Conservation (phyloP, 2,888 invertebrate genomes). For the Drosophila silvestris region DNA sequence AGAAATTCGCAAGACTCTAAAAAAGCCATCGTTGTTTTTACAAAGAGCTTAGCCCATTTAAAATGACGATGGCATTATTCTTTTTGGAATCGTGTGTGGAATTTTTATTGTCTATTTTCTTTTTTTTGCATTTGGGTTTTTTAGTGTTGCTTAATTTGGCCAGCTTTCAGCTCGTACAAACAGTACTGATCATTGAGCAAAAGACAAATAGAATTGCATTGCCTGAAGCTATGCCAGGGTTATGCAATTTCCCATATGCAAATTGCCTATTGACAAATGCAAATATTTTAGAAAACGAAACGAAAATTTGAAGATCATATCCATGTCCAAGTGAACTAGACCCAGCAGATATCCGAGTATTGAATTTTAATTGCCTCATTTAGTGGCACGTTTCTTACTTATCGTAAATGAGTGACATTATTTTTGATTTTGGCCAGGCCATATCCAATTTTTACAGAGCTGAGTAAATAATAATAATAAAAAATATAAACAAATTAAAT, state of each 20-base stretch:
- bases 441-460: slow-evolving; percentile 17
- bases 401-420: slow-evolving; percentile 36
- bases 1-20: slow-evolving; percentile 23
- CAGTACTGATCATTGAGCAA: slow-evolving; percentile 16
- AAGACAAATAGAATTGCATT: slow-evolving; percentile 35
- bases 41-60: slow-evolving; percentile 39
- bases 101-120: slow-evolving; percentile 26
- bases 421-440: slow-evolving; percentile 17
- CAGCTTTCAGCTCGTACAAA: slow-evolving; percentile 9
- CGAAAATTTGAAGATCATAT: slow-evolving; percentile 18
- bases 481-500: not conserved
- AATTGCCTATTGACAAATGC: slow-evolving; percentile 23
- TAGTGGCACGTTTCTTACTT: slow-evolving; percentile 39
- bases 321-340: slow-evolving; percentile 7
- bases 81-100: slow-evolving; percentile 42
- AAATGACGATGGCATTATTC: slow-evolving; percentile 41
- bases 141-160: slow-evolving; percentile 35
- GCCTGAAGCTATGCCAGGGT: slow-evolving; percentile 12
- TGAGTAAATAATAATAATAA: slow-evolving; percentile 12
- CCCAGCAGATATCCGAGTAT: slow-evolving; percentile 9
- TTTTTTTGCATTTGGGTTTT: slow-evolving; percentile 14
- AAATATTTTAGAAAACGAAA: slow-evolving; percentile 23
- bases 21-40: slow-evolving; percentile 30
- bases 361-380: slow-evolving; percentile 48
- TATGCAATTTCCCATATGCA: slow-evolving; percentile 26